Conservation (phyloP, 2,113 vertebrate genomes). For the Grammomys surdaster region DNA sequence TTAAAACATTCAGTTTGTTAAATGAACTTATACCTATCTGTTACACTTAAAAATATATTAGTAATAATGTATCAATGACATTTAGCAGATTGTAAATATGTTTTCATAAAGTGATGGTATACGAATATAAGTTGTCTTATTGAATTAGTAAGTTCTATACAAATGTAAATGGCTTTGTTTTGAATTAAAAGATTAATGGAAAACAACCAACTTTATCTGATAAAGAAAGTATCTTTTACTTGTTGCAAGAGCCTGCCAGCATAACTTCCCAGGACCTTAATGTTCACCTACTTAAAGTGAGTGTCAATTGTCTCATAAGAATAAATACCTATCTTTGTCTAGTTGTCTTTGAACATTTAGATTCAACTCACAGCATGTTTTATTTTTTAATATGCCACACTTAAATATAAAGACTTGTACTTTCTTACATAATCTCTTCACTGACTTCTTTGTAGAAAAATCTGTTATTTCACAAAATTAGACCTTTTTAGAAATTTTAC, state of each 20-base stretch:
- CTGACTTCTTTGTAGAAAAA: background rate
- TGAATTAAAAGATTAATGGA: background rate
- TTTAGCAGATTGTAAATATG: background rate
- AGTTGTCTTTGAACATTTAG: background rate
- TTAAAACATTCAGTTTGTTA: background rate
- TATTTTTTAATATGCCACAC: background rate
- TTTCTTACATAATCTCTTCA: background rate
- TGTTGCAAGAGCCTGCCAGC: background rate
- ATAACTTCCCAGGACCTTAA: background rate
- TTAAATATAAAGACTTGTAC: background rate
- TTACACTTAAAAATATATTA: background rate
- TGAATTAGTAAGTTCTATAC: background rate
- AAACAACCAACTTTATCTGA: background rate
- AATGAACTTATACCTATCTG: background rate
- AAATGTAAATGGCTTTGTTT: background rate
- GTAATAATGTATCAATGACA: background rate
- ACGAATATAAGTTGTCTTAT: background rate
- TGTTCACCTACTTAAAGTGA: background rate
- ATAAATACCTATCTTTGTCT: background rate
- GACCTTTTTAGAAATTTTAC: background rate
- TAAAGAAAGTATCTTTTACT: background rate
- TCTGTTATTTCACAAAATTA: background rate
- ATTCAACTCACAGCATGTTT: background rate
- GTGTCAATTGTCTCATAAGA: background rate
- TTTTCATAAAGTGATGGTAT: conserved; percentile 20